These are phyloP conservation scores for honey bee (Apis mellifera) DNA, from an alignment of 1,140 invertebrate species.

Conservation along the genomic window Amel_HAv3.1 CM009940.2:9587501-9588000, in stretches of 20 bases:
- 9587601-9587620: too few species aligned
- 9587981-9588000: slow-evolving; percentile 4
- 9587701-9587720: slow-evolving; percentile 40
- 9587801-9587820: not conserved
- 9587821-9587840: slow-evolving; percentile 26
- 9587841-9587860: slow-evolving; percentile 31
- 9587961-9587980: not conserved
- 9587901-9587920: not conserved
- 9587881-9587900: too few species aligned
- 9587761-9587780: slow-evolving; percentile 7
- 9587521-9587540: slow-evolving; percentile 5
- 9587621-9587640: slow-evolving; percentile 33
- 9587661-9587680: slow-evolving; percentile 70
- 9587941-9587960: not conserved
- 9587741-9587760: slow-evolving; percentile 37
- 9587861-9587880: slow-evolving; percentile 16
- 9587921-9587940: not conserved
- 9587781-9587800: slow-evolving; percentile 28
- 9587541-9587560: too few species aligned
- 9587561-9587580: too few species aligned
- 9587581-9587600: too few species aligned
- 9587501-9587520: not conserved
- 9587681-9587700: slow-evolving; percentile 57
- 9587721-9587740: slow-evolving; percentile 45
- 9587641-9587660: slow-evolving; percentile 68